Percentiles rank a stretch among this genome's conserved stretches.
phyloP scores from a whole-genome alignment of 1,140 invertebrate species.

The Parapsyche elsis region DNA sequence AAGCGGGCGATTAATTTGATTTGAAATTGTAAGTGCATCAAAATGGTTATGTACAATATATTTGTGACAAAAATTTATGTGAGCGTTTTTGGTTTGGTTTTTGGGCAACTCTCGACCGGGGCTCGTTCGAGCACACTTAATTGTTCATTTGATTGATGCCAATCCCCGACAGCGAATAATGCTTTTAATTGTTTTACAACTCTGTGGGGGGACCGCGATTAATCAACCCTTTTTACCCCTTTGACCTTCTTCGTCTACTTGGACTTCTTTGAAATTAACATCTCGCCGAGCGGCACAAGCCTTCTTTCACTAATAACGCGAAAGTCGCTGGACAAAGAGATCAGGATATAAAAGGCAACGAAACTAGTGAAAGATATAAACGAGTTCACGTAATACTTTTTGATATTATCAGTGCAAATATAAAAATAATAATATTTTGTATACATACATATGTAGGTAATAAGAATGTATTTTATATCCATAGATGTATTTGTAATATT shows the following conservation, averaged over 20 bases:
- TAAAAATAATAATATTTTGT: too few relatives aligned
- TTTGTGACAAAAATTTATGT: too few relatives aligned
- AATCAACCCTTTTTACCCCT: neutral
- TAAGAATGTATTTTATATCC: too few relatives aligned
- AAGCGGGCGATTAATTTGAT: too few relatives aligned
- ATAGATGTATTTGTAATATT: neutral
- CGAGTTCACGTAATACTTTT: too few relatives aligned
- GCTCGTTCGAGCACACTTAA: conserved; percentile 16
- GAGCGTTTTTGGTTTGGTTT: too few relatives aligned
- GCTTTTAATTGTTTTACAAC: conserved; percentile 38
- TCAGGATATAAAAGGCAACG: too few relatives aligned
- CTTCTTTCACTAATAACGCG: neutral
- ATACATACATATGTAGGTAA: neutral
- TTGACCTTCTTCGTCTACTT: neutral
- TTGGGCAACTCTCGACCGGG: neutral
- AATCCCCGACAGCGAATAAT: conserved; percentile 13
- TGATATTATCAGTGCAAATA: too few relatives aligned
- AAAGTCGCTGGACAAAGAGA: neutral
- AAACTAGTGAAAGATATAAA: too few relatives aligned
- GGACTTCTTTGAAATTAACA: conserved; percentile 8
- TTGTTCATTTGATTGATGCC: conserved; percentile 37
- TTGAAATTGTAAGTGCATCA: too few relatives aligned
- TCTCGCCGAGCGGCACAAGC: neutral
- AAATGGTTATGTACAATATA: too few relatives aligned
- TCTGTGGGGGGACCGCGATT: neutral